Base-by-base conservation (phyloP, 2,797 vertebrate genomes). In the Crax fasciolata region DNA sequence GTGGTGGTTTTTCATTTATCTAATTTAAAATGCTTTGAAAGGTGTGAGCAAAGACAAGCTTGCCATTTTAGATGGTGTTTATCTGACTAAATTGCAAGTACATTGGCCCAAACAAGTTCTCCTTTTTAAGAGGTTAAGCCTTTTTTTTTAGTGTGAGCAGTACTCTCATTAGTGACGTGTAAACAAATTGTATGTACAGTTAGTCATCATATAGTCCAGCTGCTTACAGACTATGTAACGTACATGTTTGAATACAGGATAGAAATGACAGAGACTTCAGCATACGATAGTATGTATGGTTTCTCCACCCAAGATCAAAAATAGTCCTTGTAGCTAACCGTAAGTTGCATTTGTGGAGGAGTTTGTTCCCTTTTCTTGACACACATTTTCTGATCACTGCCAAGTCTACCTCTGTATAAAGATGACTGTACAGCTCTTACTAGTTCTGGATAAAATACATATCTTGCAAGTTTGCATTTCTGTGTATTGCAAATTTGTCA, bases 321-420 rank as follows among this genome's bases (percentile, higher is more conserved):
- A 51, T 89, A 84, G 72, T 44, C 83, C 19, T 73, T 70, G 11
- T 51, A 83, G 55, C 28, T 41, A 77, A 54, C 68, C 15, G 2
- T 75, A 49, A 80, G 54, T 66, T 76, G 72, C 7, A 1, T 85
- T 61, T 54, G 54, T 94, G 67, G 41, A 67, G 54, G 44, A 93
- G 61, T 74, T 95, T 87, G 81, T 95, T 95, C 93, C 52, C 49
- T 92, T 93, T 92, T 91, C 61, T 81, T 91, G 61, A 68, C 4
- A 7, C 10, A 12, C 35, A 59, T 83, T 91, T 38, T 68, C 19
- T 71, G 30, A 55, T 84, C 23, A 3, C 19, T 79, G 65, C 24
- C 32, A 74, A 43, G 15, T 52, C 35, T 67, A 9, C 28, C 90
- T 87, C 49, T 86, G 9, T 70, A 16, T 67, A 27, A 76, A 80